Conservation (phyloP, 2,113 vertebrate genomes). For the Halcyon senegalensis region DNA sequence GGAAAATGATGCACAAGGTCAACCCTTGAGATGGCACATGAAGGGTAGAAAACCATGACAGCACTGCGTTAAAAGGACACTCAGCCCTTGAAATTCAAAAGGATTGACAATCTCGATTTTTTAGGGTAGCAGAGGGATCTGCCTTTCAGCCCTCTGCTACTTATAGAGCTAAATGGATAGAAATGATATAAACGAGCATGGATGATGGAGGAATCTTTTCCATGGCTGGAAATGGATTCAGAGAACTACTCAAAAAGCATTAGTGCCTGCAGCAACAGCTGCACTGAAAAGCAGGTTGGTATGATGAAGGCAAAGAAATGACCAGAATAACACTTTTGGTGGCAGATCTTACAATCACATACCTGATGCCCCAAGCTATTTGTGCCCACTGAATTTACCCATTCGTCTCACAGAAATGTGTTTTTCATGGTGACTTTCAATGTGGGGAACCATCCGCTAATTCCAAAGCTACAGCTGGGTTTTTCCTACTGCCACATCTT, state of each 20-base stretch:
- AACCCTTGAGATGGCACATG: background rate
- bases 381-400: background rate
- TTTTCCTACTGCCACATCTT: background rate
- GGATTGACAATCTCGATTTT: background rate
- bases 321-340: background rate
- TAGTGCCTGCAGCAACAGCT: background rate
- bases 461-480: background rate
- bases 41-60: background rate
- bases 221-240: background rate
- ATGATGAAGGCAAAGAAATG: background rate
- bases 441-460: background rate
- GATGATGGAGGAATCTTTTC: background rate
- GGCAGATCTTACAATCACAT: background rate
- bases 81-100: background rate
- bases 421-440: background rate
- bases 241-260: background rate
- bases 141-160: background rate
- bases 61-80: background rate
- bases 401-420: background rate
- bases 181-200: background rate
- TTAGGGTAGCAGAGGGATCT: background rate
- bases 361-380: background rate
- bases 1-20: background rate
- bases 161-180: background rate
- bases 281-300: background rate